Evolutionary conservation across 2,888 invertebrate genomes (phyloP), one percentile per base, ranked within the genome.

Genomic region (Caenorhabditis sp.): DNA sequence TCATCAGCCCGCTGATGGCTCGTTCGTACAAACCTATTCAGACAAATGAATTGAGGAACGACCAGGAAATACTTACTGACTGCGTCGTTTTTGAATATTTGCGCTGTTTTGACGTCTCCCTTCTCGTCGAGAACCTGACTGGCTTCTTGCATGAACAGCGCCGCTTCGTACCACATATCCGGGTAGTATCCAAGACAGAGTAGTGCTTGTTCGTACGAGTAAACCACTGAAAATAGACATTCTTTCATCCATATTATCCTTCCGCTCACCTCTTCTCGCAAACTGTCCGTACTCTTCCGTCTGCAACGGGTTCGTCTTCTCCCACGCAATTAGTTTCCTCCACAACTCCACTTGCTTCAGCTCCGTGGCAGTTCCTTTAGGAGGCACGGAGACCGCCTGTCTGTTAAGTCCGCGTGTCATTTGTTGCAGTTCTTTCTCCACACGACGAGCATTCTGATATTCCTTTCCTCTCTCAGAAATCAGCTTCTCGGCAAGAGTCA

Each of bases 141-240:
- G 79, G 96, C 95, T 89, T 95, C 93, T 90, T 99, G 97, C 50
- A 99, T 92, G 91, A 95, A 99, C 89, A 95, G 94, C 0, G 98
- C 96, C 0, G 98, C 97, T 90, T 99, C 98, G 90, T 96, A 95
- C 99, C 99, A 99, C 72, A 99, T 95, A 82, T 99, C 98, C 0
- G 98, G 96, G 90, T 98, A 96, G 91, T 97, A 97, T 0, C 96
- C 96, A 35, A 99, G 91, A 88, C 98, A 98, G 46, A 99, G 91
- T 52, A 99, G 91, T 85, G 97, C 95, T 90, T 99, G 98, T 89
- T 99, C 99, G 80, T 98, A 95, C 0, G 98, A 97, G 91, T 98
- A 99, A 93, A 97, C 96, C 0, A 99, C 98, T 91, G 88, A 50
- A 90, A 88, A 26, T 55, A 70, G n/a, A n/a, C n/a, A n/a, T 24